Evolutionary conservation across 2,113 vertebrate genomes (phyloP), one percentile per base, ranked within the genome.

Genomic region (Potamarius usumacintae): DNA sequence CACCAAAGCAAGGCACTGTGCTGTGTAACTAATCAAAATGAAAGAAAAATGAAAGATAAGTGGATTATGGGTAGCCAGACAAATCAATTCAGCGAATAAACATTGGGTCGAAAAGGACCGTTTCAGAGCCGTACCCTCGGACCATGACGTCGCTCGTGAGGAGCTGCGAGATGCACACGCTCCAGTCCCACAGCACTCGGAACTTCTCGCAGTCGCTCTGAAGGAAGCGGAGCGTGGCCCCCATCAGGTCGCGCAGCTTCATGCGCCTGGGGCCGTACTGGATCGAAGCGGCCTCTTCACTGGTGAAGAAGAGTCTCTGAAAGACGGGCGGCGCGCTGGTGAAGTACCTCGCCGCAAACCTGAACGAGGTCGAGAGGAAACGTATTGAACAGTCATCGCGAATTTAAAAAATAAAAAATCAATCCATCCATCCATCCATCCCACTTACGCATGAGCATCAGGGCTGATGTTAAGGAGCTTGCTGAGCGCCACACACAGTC

Each of bases 201-300:
- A 97, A 99, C 83, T 96, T 94, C 11, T 94, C 93, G 42, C 94
- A 97, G 25, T 98, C 97, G 50, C 96, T 96, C 42, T 97, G 96
- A 17, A 99, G 94, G 91, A 99, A 99, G 27, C 94, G 96, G 50
- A 97, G 96, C 0, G 98, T 97, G 67, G 98, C 98, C 69, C 96
- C 97, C 98, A 99, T 99, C 7, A 99, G 95, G 92, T 99, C 98
- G 0, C 98, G 96, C 69, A 99, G 94, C 91, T 99, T 99, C 97
- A 99, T 99, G 60, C 98, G 95, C 53, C 96, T 95, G 17, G 97
- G 97, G 1, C 97, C 98, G 0, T 98, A 99, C 15, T 96, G 96
- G 50, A 99, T 96, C 0, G 96, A 93, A 10, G 93, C 96, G 4
- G 97, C 92, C 92, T 99, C 97, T 17, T 97, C 97, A 57, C 95